Conservation (phyloP, 2,888 invertebrate species). For the Polia nebulosa region DNA sequence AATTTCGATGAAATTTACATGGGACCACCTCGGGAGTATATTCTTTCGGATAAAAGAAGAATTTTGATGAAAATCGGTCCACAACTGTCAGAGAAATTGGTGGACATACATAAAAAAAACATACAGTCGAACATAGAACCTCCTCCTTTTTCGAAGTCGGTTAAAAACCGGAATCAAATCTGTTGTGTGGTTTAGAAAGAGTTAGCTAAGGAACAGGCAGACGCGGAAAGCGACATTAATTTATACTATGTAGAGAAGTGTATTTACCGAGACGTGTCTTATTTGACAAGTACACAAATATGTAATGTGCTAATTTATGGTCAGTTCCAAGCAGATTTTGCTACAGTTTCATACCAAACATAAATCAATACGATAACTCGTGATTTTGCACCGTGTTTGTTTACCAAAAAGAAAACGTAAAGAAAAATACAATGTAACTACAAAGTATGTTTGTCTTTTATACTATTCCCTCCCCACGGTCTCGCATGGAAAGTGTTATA, state of each 20-base stretch:
- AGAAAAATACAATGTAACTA: conserved; percentile 19
- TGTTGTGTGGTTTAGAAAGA: no score
- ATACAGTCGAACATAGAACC: no score
- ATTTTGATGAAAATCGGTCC: no score
- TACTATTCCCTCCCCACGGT: conserved; percentile 24
- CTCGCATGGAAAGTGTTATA: conserved; percentile 46
- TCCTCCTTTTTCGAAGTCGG: no score
- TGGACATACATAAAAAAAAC: no score
- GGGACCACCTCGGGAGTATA: no score
- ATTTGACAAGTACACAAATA: not conserved
- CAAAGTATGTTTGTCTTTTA: conserved; percentile 19
- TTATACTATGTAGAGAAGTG: not conserved
- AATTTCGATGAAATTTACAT: no score
- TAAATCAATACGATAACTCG: not conserved
- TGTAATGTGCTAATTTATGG: not conserved
- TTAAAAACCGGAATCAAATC: no score
- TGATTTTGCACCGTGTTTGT: not conserved
- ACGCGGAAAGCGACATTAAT: no score
- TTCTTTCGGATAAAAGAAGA: no score
- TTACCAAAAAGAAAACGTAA: conserved; percentile 9
- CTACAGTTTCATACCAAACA: not conserved
- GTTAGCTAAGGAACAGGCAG: no score
- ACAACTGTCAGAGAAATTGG: no score
- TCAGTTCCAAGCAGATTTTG: not conserved
- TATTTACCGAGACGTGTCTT: not conserved